A percentile compares a stretch with the other conserved stretches of the same genome.
Conservation (phyloP, 1,140 invertebrate species). For the Dolichoris vasculosae region DNA sequence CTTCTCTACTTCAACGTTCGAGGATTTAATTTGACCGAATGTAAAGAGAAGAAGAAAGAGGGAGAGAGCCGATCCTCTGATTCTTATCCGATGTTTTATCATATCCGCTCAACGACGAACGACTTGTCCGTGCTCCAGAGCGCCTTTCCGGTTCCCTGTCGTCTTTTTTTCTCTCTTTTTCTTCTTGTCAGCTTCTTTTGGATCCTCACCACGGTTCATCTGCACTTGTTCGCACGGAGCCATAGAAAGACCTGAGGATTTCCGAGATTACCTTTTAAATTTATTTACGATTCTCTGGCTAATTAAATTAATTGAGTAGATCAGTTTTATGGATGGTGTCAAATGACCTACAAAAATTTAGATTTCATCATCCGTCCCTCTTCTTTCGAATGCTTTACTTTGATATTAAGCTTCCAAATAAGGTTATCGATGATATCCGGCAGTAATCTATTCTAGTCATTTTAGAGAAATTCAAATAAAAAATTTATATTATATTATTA, state of each 20-base stretch:
- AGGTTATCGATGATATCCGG: no score
- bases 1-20: slow-evolving; percentile 55
- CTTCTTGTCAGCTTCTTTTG: slow-evolving; percentile 31
- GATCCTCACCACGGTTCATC: neutral
- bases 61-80: slow-evolving; percentile 50
- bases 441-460: no score
- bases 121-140: slow-evolving; percentile 45
- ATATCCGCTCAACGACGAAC: slow-evolving; percentile 64
- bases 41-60: slow-evolving; percentile 9
- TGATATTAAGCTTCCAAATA: neutral
- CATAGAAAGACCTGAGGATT: neutral
- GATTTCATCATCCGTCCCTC: neutral
- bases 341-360: neutral
- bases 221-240: slow-evolving; percentile 29
- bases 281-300: neutral
- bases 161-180: slow-evolving; percentile 6
- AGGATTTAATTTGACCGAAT: slow-evolving; percentile 64
- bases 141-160: slow-evolving; percentile 42
- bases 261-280: neutral
- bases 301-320: slow-evolving; percentile 43
- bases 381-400: neutral
- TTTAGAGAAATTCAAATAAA: no score
- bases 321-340: slow-evolving; percentile 19
- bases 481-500: no score
- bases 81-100: slow-evolving; percentile 72